Conservation (phyloP, 2,113 vertebrate genomes). For the Capreolus pygargus region DNA sequence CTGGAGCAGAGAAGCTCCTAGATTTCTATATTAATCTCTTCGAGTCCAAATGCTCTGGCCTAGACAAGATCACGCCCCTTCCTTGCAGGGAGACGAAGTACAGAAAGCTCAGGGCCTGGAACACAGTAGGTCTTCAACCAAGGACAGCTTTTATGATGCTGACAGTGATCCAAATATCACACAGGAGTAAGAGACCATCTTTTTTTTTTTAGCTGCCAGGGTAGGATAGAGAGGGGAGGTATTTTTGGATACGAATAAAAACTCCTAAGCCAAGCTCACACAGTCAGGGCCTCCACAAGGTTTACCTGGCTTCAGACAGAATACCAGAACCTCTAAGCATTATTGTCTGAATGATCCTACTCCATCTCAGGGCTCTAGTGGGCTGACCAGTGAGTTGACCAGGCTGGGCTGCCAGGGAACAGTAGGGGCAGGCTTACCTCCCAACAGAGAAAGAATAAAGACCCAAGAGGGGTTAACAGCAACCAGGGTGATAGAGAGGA, state of each 20-base stretch:
- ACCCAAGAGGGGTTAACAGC: not conserved
- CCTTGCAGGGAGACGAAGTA: not conserved
- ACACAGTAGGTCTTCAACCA: not conserved
- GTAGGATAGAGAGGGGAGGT: not conserved
- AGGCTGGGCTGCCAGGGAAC: not conserved
- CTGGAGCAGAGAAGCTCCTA: not conserved
- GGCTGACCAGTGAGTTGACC: not conserved
- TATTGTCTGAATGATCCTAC: not conserved
- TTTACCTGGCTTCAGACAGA: not conserved
- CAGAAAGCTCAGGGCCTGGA: not conserved
- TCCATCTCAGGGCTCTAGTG: not conserved
- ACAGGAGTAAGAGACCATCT: not conserved
- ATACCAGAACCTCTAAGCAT: not conserved
- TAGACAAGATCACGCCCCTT: not conserved
- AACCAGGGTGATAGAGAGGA: not conserved
- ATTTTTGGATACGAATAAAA: not conserved
- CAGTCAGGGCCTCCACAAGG: not conserved
- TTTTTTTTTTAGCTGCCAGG: not conserved
- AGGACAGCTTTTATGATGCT: not conserved
- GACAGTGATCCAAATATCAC: not conserved
- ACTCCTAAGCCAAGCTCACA: not conserved
- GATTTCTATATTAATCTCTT: not conserved
- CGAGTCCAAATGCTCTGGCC: not conserved
- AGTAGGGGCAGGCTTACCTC: not conserved
- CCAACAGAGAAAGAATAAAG: not conserved